phyloP scores from a whole-genome alignment of 2,113 vertebrate species.

The rat (Rattus norvegicus) region DNA sequence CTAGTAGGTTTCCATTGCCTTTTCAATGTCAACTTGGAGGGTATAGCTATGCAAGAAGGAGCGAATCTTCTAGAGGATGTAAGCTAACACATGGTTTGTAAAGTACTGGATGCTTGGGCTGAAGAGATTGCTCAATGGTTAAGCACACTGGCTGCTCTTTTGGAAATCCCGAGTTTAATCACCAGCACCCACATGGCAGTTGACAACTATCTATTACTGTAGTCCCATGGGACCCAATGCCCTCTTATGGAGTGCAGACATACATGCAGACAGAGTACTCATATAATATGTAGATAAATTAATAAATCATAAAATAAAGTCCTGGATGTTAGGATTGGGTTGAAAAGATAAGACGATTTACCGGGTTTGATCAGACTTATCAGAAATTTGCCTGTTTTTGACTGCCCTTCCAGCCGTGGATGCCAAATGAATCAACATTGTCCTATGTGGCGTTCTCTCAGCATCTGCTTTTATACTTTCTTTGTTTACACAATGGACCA shows the following conservation, averaged over 20 bases:
- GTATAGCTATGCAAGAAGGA: background rate
- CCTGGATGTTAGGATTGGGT: background rate
- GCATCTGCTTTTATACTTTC: background rate
- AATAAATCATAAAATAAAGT: conserved; percentile 4
- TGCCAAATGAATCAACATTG: background rate
- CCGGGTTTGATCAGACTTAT: background rate
- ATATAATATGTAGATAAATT: background rate
- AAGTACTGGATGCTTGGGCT: background rate
- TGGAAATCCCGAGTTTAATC: background rate
- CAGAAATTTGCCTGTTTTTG: background rate
- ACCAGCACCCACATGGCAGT: background rate
- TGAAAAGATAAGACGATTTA: background rate
- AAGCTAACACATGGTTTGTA: background rate
- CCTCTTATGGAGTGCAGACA: background rate
- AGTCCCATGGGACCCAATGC: background rate
- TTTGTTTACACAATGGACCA: conserved; percentile 21
- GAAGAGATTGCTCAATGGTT: background rate
- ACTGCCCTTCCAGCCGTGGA: background rate
- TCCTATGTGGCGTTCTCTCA: background rate
- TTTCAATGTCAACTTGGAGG: background rate
- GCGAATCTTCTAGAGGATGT: background rate
- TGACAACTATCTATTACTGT: background rate
- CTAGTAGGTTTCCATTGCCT: background rate
- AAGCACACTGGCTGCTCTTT: background rate
- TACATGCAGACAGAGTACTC: background rate